Percentiles rank a stretch among this genome's conserved stretches.
phyloP scores from a whole-genome alignment of 2,113 vertebrate species.

The human (Homo sapiens) region DNA sequence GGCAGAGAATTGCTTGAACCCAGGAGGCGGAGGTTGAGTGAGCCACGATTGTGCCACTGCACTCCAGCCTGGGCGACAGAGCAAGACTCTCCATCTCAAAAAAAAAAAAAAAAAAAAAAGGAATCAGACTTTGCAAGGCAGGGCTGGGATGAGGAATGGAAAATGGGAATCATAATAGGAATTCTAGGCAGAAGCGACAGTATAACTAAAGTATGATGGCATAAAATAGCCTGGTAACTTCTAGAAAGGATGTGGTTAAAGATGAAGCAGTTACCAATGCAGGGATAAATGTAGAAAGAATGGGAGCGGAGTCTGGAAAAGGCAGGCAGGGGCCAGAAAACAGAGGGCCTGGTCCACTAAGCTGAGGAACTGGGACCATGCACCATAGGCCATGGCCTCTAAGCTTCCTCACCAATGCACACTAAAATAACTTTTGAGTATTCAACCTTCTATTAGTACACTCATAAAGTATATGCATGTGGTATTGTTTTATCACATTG shows the following conservation, averaged over 20 bases:
- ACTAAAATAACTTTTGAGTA: background rate
- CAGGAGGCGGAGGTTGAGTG: too few species aligned
- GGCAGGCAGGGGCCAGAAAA: background rate
- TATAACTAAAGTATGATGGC: background rate
- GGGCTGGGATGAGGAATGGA: too few species aligned
- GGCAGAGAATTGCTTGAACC: too few species aligned
- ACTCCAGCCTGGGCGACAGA: too few species aligned
- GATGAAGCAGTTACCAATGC: accelerated
- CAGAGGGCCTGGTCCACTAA: background rate
- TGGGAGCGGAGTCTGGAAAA: background rate
- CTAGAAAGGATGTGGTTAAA: background rate
- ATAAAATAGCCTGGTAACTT: background rate
- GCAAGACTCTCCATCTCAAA: too few species aligned
- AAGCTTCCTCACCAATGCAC: too few species aligned
- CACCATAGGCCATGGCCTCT: background rate
- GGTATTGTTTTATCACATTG: background rate
- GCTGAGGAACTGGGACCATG: background rate
- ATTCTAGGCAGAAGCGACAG: background rate
- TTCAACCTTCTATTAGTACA: background rate
- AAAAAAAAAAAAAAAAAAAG: too few species aligned
- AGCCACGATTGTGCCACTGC: too few species aligned
- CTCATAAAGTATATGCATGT: background rate
- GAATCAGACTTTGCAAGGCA: background rate
- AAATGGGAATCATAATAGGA: background rate
- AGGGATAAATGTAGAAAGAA: background rate